These are phyloP conservation scores for Achroia grisella DNA, from an alignment of 1,140 invertebrate genomes.

Conservation along the genomic window DNA sequence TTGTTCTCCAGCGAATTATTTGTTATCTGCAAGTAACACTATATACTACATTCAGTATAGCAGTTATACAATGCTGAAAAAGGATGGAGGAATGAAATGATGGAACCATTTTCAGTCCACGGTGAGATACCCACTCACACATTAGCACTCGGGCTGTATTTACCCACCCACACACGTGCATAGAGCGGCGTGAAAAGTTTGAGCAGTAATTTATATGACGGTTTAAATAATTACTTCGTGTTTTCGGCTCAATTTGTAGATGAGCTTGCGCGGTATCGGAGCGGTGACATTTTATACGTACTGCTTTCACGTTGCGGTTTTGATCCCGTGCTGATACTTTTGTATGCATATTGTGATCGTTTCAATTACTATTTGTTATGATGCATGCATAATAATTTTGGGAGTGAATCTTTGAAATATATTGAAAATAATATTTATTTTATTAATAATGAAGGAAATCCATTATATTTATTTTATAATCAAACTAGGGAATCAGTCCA, in stretches of 20 bases:
- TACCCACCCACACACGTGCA: constrained; percentile 28
- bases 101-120: constrained; percentile 64
- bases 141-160: constrained; percentile 15
- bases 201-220: constrained; percentile 72
- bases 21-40: background rate
- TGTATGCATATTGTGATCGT: constrained; percentile 12
- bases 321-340: constrained; percentile 19
- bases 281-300: constrained; percentile 51
- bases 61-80: constrained; percentile 61
- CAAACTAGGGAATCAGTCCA: no score
- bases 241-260: constrained; percentile 72
- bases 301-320: constrained; percentile 40
- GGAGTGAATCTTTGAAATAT: background rate
- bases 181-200: constrained; percentile 61
- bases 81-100: constrained; percentile 63
- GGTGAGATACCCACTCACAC: constrained; percentile 42
- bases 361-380: background rate
- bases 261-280: constrained; percentile 48
- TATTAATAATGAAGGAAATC: no score
- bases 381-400: background rate
- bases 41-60: constrained; percentile 32
- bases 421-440: no score
- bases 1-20: background rate
- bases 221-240: constrained; percentile 72
- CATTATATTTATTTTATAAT: no score